These are phyloP conservation scores for Myotis davidii DNA, from an alignment of 2,113 vertebrate genomes.

Conservation along the genomic window DNA sequence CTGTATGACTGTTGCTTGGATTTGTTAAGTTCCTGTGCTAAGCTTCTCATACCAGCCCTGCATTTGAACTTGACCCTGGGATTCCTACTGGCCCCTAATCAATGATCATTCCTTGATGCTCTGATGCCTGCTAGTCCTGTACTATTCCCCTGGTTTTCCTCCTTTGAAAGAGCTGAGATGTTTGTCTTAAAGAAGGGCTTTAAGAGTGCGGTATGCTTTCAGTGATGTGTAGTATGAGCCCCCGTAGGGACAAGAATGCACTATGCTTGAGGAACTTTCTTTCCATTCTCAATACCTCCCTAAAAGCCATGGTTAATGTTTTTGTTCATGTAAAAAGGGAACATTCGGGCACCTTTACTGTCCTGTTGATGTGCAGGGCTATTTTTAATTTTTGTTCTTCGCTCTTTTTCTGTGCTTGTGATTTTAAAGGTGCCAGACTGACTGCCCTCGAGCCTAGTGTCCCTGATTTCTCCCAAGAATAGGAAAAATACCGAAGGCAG, in stretches of 20 bases:
- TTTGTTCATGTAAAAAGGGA: constrained; percentile 56
- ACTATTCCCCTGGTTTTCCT: not conserved
- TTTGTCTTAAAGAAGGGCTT: not conserved
- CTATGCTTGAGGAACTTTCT: not conserved
- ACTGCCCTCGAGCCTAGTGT: constrained; percentile 67
- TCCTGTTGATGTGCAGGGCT: constrained; percentile 66
- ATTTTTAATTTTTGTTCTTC: constrained; percentile 77
- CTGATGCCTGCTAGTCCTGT: not conserved
- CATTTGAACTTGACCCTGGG: not conserved
- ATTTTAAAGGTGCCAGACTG: constrained; percentile 79
- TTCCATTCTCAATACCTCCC: not conserved
- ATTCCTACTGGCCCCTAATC: not conserved
- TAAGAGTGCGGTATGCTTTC: not conserved
- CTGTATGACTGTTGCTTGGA: not conserved
- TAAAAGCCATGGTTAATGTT: constrained; percentile 42
- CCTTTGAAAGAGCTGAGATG: not conserved
- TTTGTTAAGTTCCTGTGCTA: not conserved
- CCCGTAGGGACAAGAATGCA: not conserved
- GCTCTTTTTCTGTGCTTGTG: constrained; percentile 73
- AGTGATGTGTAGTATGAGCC: not conserved
- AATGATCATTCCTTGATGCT: not conserved
- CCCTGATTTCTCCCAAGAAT: constrained; percentile 69
- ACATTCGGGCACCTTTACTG: constrained; percentile 61
- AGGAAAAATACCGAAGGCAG: constrained; percentile 56
- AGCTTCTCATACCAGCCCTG: not conserved